A percentile compares a stretch with the other conserved stretches of the same genome.
Conservation (phyloP, 2,113 vertebrate genomes). For the Caracal caracal region DNA sequence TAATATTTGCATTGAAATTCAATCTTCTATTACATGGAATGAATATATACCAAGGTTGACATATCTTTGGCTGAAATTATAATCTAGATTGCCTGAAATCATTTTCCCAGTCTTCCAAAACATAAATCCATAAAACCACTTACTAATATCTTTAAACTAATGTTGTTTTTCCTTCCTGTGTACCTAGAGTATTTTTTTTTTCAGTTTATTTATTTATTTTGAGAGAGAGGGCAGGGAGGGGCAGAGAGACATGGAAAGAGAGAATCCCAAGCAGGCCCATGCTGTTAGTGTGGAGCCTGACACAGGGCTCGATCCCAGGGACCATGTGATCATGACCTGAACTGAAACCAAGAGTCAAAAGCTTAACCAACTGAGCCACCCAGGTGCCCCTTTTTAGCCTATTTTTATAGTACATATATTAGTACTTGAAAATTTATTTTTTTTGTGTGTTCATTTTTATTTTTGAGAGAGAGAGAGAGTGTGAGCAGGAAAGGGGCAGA, state of each 20-base stretch:
- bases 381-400: neutral
- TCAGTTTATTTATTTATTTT: neutral
- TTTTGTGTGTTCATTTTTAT: too few relatives aligned
- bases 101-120: neutral
- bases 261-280: neutral
- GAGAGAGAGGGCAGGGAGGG: neutral
- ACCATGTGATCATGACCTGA: neutral
- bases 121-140: neutral
- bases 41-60: neutral
- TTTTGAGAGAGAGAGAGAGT: too few relatives aligned
- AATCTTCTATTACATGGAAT: neutral
- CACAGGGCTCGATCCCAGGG: neutral
- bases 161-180: neutral
- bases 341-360: neutral
- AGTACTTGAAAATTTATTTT: neutral
- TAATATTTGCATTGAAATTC: neutral
- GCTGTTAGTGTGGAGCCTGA: neutral
- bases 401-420: neutral
- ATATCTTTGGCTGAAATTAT: neutral
- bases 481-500: too few relatives aligned
- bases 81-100: neutral
- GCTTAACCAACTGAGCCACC: neutral
- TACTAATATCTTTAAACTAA: neutral
- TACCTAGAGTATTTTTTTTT: neutral
- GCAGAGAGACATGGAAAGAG: neutral